Percentiles rank a stretch among this genome's conserved stretches.
These are phyloP conservation scores for Ormyrus labotus DNA, from an alignment of 2,888 invertebrate genomes.

Conservation along the genomic window DNA sequence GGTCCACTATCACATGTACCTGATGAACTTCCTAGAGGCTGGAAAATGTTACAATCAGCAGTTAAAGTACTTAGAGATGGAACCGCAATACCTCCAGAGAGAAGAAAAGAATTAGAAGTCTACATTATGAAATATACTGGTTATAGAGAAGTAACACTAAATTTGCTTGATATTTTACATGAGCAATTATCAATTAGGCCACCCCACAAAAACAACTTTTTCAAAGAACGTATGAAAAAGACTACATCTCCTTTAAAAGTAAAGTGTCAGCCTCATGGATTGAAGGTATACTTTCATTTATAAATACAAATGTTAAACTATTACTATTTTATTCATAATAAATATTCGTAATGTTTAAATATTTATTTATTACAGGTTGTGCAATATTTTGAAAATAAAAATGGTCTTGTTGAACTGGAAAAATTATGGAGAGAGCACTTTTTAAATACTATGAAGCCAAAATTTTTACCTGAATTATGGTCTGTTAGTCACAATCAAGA, in stretches of 20 bases:
- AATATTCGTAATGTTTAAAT: not conserved
- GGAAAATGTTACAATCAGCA: slow-evolving; percentile 79
- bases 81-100: slow-evolving; percentile 62
- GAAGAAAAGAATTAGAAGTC: slow-evolving; percentile 67
- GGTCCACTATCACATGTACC: slow-evolving; percentile 64
- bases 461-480: slow-evolving; percentile 85
- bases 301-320: not conserved
- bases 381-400: slow-evolving; percentile 77
- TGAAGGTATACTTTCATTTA: slow-evolving; percentile 62
- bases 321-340: not conserved
- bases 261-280: slow-evolving; percentile 67
- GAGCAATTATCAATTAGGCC: slow-evolving; percentile 59
- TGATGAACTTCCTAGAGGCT: slow-evolving; percentile 69
- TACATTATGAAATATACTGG: slow-evolving; percentile 65
- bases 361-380: slow-evolving; percentile 77
- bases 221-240: slow-evolving; percentile 23
- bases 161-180: slow-evolving; percentile 63
- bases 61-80: slow-evolving; percentile 78
- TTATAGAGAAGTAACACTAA: slow-evolving; percentile 63
- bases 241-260: slow-evolving; percentile 38
- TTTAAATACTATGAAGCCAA: slow-evolving; percentile 83
- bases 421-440: slow-evolving; percentile 87
- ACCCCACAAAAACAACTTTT: slow-evolving; percentile 24
- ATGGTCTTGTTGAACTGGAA: slow-evolving; percentile 83
- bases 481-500: slow-evolving; percentile 85